These are phyloP conservation scores for Hylyphantes graminicola DNA, from an alignment of 1,140 invertebrate species.

Conservation along the genomic window DNA sequence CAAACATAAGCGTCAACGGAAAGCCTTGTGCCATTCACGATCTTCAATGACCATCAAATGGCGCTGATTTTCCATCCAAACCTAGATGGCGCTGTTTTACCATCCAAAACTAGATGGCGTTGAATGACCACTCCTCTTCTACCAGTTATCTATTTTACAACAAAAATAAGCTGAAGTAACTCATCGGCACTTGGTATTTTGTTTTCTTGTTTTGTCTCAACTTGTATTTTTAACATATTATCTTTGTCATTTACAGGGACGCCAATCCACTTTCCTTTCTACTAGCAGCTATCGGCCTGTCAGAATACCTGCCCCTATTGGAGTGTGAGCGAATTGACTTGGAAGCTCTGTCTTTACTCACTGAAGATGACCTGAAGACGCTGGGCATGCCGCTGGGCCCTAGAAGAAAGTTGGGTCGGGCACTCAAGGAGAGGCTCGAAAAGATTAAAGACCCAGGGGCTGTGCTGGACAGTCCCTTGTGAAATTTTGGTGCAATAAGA, in stretches of 20 bases:
- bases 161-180: too few relatives aligned
- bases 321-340: constrained; percentile 91
- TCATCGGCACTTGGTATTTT: too few relatives aligned
- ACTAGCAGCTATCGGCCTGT: constrained; percentile 81
- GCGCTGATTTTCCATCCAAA: too few relatives aligned
- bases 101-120: too few relatives aligned
- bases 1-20: too few relatives aligned
- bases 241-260: neutral
- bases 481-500: constrained; percentile 31
- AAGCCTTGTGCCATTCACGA: too few relatives aligned
- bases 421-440: constrained; percentile 82
- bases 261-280: constrained; percentile 70
- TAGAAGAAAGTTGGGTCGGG: constrained; percentile 80
- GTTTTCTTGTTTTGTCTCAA: too few relatives aligned
- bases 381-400: constrained; percentile 90
- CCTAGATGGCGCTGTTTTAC: too few relatives aligned
- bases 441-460: constrained; percentile 80
- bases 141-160: too few relatives aligned
- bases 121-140: too few relatives aligned
- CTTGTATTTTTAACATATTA: too few relatives aligned
- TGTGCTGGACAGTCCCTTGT: constrained; percentile 73
- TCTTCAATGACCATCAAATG: too few relatives aligned
- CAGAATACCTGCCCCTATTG: constrained; percentile 80
- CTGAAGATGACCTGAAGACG: constrained; percentile 85
- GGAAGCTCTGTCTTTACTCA: constrained; percentile 87